A percentile compares a stretch with the other conserved stretches of the same genome.
phyloP scores from a whole-genome alignment of 2,888 invertebrate species.

The Homarus gammarus region DNA sequence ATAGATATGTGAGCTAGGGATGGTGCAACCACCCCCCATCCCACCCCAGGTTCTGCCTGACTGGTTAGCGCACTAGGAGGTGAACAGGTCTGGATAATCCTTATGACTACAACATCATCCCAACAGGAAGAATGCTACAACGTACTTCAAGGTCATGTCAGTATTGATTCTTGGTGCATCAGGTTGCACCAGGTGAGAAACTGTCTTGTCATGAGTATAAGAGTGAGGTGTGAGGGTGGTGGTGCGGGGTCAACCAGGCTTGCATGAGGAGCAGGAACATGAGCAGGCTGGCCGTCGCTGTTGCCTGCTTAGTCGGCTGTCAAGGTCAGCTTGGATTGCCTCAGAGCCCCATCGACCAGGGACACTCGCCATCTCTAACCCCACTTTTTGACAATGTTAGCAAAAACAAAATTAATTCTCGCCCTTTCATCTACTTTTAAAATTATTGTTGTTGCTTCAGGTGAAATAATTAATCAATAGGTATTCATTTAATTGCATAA shows the following conservation, averaged over 20 bases:
- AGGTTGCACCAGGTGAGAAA: conserved; percentile 3
- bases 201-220: neutral
- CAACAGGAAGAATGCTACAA: conserved; percentile 13
- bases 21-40: neutral
- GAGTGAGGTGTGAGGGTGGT: neutral
- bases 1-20: neutral
- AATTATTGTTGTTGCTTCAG: neutral
- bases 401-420: neutral
- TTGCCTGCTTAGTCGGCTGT: conserved; percentile 67
- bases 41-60: neutral
- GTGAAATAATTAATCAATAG: neutral
- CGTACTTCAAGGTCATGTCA: conserved; percentile 42
- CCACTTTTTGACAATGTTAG: neutral
- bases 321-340: conserved; percentile 67
- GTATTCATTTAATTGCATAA: conserved; percentile 31
- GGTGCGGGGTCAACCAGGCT: conserved; percentile 23
- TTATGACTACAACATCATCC: conserved; percentile 50
- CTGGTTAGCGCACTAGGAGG: conserved; percentile 4
- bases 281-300: conserved; percentile 60
- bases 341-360: conserved; percentile 63
- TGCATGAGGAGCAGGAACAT: conserved; percentile 61
- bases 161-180: conserved; percentile 45
- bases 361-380: conserved; percentile 10
- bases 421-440: neutral
- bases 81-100: conserved; percentile 19